Percentiles rank a stretch among this genome's conserved stretches.
Evolutionary conservation across 2,113 vertebrate genomes (phyloP).

Genomic region (Scomber colias): DNA sequence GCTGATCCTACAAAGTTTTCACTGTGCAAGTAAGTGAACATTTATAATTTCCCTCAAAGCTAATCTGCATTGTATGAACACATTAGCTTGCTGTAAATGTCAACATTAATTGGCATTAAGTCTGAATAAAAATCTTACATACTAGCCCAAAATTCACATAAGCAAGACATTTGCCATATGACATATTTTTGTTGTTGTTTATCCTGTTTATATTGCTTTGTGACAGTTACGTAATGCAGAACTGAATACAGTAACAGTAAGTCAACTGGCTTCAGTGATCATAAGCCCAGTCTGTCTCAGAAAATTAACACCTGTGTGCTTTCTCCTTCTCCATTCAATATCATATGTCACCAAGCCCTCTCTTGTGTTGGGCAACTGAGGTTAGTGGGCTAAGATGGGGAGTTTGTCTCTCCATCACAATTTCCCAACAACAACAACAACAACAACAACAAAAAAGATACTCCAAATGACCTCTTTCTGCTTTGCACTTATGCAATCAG

Average conservation of each 20-base stretch:
- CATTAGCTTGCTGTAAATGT: not conserved
- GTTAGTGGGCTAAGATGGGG: too few species aligned
- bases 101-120: not conserved
- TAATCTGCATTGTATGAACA: not conserved
- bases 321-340: slow-evolving; percentile 16
- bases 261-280: not conserved
- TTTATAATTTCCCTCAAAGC: slow-evolving; percentile 4
- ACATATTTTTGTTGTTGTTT: not conserved
- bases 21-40: slow-evolving; percentile 19
- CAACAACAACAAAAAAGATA: too few species aligned
- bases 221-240: not conserved
- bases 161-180: not conserved
- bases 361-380: not conserved
- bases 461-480: too few species aligned
- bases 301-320: not conserved
- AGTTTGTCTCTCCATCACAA: too few species aligned
- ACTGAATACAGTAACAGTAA: too few species aligned
- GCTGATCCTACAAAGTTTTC: slow-evolving; percentile 8
- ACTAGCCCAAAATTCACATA: not conserved
- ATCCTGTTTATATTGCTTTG: too few species aligned
- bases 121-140: not conserved
- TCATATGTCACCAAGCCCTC: not conserved
- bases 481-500: too few species aligned
- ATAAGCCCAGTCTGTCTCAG: not conserved
- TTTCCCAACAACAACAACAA: too few species aligned